A percentile compares a stretch with the other conserved stretches of the same genome.
Conservation (phyloP, 2,797 vertebrate genomes). For the Oreochromis mossambicus region DNA sequence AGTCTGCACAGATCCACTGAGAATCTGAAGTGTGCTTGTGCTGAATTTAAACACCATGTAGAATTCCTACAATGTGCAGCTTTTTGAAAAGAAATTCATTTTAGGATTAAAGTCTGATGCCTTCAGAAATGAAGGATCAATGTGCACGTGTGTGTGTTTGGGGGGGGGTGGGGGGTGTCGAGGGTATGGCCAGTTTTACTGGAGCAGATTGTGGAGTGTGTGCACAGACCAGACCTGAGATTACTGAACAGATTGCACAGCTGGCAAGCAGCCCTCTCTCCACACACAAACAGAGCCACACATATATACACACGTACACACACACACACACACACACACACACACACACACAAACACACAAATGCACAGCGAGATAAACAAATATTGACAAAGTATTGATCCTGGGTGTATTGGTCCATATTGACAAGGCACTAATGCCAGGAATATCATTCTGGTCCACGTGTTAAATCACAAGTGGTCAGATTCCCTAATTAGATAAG, state of each 20-base stretch:
- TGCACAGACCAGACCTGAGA: constrained; percentile 72
- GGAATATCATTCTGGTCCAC: constrained; percentile 53
- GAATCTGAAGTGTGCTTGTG: neutral
- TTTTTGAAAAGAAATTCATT: neutral
- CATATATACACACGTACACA: constrained; percentile 5
- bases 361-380: constrained; percentile 42
- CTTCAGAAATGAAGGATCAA: neutral
- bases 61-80: neutral
- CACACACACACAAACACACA: constrained; percentile 12
- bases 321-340: constrained; percentile 24
- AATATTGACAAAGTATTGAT: constrained; percentile 74
- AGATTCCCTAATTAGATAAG: constrained; percentile 10
- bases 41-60: neutral
- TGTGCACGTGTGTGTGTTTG: neutral
- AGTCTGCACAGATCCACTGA: neutral
- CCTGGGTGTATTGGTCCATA: constrained; percentile 53
- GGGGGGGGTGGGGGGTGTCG: neutral
- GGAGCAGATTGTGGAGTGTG: constrained; percentile 68
- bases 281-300: constrained; percentile 26
- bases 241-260: constrained; percentile 77
- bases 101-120: neutral
- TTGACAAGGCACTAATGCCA: constrained; percentile 52
- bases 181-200: constrained; percentile 38
- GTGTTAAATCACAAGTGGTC: constrained; percentile 13
- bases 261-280: constrained; percentile 67